Conservation (phyloP, 2,797 vertebrate genomes). For the Simalia tracyae region DNA sequence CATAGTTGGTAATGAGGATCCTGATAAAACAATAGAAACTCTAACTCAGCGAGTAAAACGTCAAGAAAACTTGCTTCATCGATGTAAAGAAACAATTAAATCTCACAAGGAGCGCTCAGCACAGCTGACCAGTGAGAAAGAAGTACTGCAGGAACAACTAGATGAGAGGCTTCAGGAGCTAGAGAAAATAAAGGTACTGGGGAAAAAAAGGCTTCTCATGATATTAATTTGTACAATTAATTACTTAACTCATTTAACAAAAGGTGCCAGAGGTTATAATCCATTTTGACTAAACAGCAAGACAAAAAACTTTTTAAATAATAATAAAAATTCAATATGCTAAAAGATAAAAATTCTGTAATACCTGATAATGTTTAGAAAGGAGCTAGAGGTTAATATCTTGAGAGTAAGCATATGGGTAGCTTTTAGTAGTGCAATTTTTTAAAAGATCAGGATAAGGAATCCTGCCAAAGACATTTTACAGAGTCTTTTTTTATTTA, state of each 20-base stretch:
- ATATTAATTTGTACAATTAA: neutral
- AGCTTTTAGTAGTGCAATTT: neutral
- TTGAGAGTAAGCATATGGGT: neutral
- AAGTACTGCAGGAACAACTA: constrained; percentile 91
- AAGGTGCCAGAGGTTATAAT: neutral
- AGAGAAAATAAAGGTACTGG: constrained; percentile 91
- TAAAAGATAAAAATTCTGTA: neutral
- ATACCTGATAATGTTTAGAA: neutral
- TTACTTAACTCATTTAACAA: neutral
- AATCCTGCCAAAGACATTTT: neutral
- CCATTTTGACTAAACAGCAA: neutral
- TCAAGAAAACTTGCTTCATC: constrained; percentile 91
- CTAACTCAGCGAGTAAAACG: constrained; percentile 85
- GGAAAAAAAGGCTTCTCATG: neutral
- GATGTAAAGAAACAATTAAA: constrained; percentile 85
- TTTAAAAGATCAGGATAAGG: neutral
- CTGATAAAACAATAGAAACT: constrained; percentile 77
- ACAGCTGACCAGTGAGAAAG: constrained; percentile 88
- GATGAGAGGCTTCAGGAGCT: constrained; percentile 94
- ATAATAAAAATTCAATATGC: neutral
- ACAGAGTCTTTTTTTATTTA: neutral
- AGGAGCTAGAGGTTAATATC: neutral
- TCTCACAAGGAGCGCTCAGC: constrained; percentile 83
- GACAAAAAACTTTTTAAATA: neutral
- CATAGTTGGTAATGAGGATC: constrained; percentile 77